These are phyloP conservation scores for Esperia sulphurella DNA, from an alignment of 2,888 invertebrate species.

Conservation along the genomic window DNA sequence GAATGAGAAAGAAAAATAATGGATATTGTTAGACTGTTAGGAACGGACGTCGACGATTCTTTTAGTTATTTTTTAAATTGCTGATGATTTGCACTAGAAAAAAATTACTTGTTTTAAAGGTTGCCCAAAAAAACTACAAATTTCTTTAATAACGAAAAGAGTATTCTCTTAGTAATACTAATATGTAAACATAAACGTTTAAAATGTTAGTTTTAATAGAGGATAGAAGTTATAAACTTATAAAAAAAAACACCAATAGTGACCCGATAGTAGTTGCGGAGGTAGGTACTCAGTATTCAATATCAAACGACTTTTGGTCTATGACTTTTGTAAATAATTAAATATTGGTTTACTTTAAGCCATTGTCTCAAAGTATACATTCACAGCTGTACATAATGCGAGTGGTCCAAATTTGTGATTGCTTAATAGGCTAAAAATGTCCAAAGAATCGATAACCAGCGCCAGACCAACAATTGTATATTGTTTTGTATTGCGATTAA, in stretches of 20 bases:
- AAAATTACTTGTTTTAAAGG: no score
- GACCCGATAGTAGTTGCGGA: no score
- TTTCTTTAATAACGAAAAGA: not conserved
- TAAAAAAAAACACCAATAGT: not conserved
- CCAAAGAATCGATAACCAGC: slow-evolving; percentile 42
- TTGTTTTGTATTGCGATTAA: no score
- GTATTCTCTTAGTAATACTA: no score
- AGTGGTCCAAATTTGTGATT: slow-evolving; percentile 37
- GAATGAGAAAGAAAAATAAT: slow-evolving; percentile 28
- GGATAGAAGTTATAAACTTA: no score
- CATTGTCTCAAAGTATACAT: slow-evolving; percentile 18
- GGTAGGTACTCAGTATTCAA: not conserved
- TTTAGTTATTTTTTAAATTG: slow-evolving; percentile 12
- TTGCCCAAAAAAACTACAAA: no score
- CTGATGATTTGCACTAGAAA: no score
- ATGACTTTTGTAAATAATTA: slow-evolving; percentile 3
- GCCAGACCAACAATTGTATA: not conserved
- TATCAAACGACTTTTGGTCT: no score
- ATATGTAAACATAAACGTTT: not conserved
- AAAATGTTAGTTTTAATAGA: no score
- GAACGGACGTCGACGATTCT: slow-evolving; percentile 16
- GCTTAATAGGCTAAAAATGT: slow-evolving; percentile 58
- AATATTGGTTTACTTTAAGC: slow-evolving; percentile 21
- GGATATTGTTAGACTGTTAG: slow-evolving; percentile 12
- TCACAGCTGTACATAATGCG: slow-evolving; percentile 11